Percentiles rank a stretch among this genome's conserved stretches.
phyloP scores from a whole-genome alignment of 2,888 invertebrate species.

The Amblyjoppa fuscipennis region DNA sequence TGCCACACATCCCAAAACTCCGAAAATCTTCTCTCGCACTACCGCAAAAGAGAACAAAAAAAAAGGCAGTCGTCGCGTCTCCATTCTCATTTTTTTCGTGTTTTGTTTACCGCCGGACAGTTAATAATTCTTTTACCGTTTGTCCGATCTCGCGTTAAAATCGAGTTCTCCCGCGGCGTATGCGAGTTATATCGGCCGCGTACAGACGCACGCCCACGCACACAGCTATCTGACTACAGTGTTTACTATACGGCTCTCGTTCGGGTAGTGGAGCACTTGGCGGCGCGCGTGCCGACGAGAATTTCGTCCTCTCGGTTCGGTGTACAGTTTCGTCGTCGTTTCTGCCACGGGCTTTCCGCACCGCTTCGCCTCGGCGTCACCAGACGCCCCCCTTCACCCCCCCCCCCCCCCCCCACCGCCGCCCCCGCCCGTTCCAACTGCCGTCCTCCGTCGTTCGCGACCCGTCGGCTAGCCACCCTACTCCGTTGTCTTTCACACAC shows the following conservation, averaged over 20 bases:
- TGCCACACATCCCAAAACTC: too few relatives aligned
- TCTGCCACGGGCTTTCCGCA: slow-evolving; percentile 65
- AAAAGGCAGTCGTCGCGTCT: too few relatives aligned
- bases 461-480: slow-evolving; percentile 65
- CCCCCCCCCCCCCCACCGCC: too few relatives aligned
- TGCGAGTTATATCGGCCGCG: background rate
- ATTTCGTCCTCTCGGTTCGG: slow-evolving; percentile 63
- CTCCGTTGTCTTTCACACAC: slow-evolving; percentile 67
- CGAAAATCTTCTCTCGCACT: too few relatives aligned
- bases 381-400: slow-evolving; percentile 14
- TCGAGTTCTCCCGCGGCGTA: background rate
- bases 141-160: background rate
- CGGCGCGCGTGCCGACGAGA: slow-evolving; percentile 83
- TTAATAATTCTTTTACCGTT: background rate
- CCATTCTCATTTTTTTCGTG: background rate
- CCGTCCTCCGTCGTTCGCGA: slow-evolving; percentile 64
- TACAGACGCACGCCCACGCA: background rate
- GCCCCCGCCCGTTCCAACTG: background rate
- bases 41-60: too few relatives aligned
- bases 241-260: slow-evolving; percentile 39
- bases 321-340: slow-evolving; percentile 59
- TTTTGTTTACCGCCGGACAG: background rate
- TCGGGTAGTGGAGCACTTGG: slow-evolving; percentile 80
- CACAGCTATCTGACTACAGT: background rate
- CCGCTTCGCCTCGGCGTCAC: slow-evolving; percentile 62